Evolutionary conservation across 2,888 invertebrate genomes (phyloP).

Genomic region (Limnephilus marmoratus): DNA sequence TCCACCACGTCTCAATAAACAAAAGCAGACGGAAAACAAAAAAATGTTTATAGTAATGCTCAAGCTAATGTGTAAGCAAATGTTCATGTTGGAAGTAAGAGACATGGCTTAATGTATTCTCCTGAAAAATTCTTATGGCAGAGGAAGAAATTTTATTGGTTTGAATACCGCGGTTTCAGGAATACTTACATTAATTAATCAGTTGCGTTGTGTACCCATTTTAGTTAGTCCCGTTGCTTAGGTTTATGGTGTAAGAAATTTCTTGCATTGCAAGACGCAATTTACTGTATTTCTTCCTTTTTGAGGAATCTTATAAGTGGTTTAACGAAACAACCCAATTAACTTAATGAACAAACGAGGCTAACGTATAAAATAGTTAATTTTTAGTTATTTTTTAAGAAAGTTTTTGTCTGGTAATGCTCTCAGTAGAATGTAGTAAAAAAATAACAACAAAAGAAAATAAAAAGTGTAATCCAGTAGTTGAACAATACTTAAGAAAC

Average conservation of each 20-base stretch:
- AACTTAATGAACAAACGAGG: neutral
- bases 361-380: neutral
- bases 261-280: conserved; percentile 2
- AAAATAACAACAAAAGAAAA: too few relatives aligned
- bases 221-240: neutral
- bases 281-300: neutral
- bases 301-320: neutral
- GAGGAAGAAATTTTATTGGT: neutral
- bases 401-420: too few relatives aligned
- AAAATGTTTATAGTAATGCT: too few relatives aligned
- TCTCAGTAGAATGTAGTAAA: too few relatives aligned
- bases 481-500: too few relatives aligned
- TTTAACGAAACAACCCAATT: neutral
- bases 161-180: neutral
- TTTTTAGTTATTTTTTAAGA: too few relatives aligned
- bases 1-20: too few relatives aligned
- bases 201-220: neutral
- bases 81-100: too few relatives aligned
- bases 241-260: conserved; percentile 18
- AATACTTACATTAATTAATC: neutral
- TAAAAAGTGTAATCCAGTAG: too few relatives aligned
- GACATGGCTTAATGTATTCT: neutral
- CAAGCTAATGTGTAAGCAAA: too few relatives aligned
- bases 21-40: too few relatives aligned
- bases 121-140: neutral